Base-by-base conservation (phyloP, 30 jellyfish, hydroid and myxozoan genomes). In the Mastigias papua region DNA sequence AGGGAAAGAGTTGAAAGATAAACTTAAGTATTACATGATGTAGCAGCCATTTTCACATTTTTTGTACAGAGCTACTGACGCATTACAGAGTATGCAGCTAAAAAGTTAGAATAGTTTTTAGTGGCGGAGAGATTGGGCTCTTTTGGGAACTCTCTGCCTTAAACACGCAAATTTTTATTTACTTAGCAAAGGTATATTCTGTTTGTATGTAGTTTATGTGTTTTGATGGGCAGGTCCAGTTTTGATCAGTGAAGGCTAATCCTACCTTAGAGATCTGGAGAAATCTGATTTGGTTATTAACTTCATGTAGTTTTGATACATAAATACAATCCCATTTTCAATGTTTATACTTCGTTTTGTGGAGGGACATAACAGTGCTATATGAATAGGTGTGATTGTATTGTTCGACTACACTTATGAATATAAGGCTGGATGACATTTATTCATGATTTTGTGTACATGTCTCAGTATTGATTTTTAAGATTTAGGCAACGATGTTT, bases 11-110 rank as follows among this genome's bases (percentile, higher is more conserved):
- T 61, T 89, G 30, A 32, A 58, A n/a, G 91, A 86, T 31, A 86
- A 87, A 48, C 98, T 92, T 15, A 64, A 69, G 21, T 72, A 87
- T 77, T 87, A 83, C 79, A 83, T 83, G 92, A 83, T 83, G 92
- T 83, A 62, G 61, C 51, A 25, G 7, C 13, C 35, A 11, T 0
- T 72, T n/a, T 23, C 42, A 27, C 26, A 9, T 5, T 20, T 63
- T n/a, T 63, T 63, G 35, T 63, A 27, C 46, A 63, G 42, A 27
- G 74, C 54, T 3, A 37, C 54, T 51, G 17, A 51, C 25, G 67
- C 67, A 51, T 51, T 51, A 51, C 67, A 51, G 67, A 51, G 27
- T 51, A 5, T 51, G 2, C 5, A 5, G 11, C 54, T 5, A 37
- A 5, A 51, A 10, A 5, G 17, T 51, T 13, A 8, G 5, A 51